A percentile compares a stretch with the other conserved stretches of the same genome.
These are phyloP conservation scores for Drosophila saltans DNA, from an alignment of 1,140 invertebrate genomes.

Conservation along the genomic window DNA sequence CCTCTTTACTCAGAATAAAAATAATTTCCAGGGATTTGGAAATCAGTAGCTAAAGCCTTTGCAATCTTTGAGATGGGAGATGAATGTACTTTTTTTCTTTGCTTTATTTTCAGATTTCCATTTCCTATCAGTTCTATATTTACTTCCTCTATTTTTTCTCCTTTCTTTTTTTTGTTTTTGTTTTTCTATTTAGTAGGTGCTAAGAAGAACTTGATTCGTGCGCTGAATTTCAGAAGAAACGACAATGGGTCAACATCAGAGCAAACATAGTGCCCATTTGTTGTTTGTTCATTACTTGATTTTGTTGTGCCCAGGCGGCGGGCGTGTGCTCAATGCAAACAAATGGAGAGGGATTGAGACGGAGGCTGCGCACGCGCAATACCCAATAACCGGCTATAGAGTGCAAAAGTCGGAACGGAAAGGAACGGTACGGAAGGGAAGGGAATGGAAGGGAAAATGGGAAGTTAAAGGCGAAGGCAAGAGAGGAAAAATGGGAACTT, in stretches of 20 bases:
- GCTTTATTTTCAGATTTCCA: background rate
- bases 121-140: no score
- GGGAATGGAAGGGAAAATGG: slow-evolving; percentile 32
- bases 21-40: no score
- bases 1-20: no score
- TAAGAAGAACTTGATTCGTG: slow-evolving; percentile 37
- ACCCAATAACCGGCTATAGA: slow-evolving; percentile 14
- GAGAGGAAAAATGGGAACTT: slow-evolving; percentile 15
- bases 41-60: no score
- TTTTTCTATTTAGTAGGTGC: slow-evolving; percentile 20
- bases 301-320: slow-evolving; percentile 19
- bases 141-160: background rate
- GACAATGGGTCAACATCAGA: slow-evolving; percentile 35
- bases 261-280: slow-evolving; percentile 22
- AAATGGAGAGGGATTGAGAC: slow-evolving; percentile 38
- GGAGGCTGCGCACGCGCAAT: slow-evolving; percentile 49
- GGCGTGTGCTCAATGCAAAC: slow-evolving; percentile 51
- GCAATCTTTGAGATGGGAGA: no score
- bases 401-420: slow-evolving; percentile 16
- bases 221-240: slow-evolving; percentile 39
- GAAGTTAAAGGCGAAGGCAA: background rate
- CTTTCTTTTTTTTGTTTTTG: no score
- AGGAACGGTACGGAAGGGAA: background rate
- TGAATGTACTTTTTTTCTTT: no score
- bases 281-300: slow-evolving; percentile 68